Conservation (phyloP, 1,140 invertebrate species). For the Lanistes nyassanus region DNA sequence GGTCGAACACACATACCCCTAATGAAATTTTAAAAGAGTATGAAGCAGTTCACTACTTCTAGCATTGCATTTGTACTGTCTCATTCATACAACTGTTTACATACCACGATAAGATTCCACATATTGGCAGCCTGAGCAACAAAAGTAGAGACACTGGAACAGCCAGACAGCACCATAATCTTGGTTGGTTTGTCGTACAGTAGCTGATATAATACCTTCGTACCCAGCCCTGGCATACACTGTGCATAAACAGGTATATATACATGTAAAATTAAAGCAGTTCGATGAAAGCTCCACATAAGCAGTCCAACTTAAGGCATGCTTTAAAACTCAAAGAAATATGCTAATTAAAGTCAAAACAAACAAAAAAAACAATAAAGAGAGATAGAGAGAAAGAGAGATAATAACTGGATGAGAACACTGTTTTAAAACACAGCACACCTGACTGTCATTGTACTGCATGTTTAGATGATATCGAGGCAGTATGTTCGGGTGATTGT, state of each 20-base stretch:
- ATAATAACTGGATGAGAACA: neutral
- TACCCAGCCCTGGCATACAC: conserved; percentile 97
- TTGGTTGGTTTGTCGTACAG: conserved; percentile 92
- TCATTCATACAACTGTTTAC: conserved; percentile 57
- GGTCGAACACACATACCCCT: conserved; percentile 11
- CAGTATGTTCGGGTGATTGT: conserved; percentile 87
- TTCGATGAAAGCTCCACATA: too few relatives aligned
- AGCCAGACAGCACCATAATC: conserved; percentile 91
- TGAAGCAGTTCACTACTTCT: too few relatives aligned
- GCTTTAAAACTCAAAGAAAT: neutral
- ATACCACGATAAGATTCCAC: conserved; percentile 99
- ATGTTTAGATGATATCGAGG: conserved; percentile 91
- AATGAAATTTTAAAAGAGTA: neutral
- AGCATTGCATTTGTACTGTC: neutral
- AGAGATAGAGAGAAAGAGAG: neutral
- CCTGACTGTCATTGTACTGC: conserved; percentile 97
- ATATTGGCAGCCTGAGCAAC: conserved; percentile 99
- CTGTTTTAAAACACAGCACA: conserved; percentile 67
- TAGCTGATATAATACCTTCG: conserved; percentile 98
- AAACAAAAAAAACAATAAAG: neutral
- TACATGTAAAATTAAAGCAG: neutral
- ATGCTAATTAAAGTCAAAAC: too few relatives aligned
- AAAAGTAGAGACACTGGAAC: conserved; percentile 98
- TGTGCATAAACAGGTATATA: conserved; percentile 67
- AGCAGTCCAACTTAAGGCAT: neutral